Base-by-base conservation (phyloP, 2,113 vertebrate species). In the Vanacampus margaritifer region DNA sequence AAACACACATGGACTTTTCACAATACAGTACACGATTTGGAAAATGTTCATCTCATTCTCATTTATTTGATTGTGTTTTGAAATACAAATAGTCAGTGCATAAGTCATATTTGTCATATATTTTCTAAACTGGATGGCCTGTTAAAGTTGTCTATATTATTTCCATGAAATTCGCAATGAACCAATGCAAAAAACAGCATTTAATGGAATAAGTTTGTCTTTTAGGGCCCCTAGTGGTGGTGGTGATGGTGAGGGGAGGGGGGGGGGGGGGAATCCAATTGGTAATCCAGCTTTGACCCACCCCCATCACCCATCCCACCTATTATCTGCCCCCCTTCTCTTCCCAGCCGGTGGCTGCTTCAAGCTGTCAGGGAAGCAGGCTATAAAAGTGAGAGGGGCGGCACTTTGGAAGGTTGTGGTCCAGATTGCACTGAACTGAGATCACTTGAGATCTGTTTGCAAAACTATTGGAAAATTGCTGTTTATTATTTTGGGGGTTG, bases 331-430 rank as follows among this genome's bases (percentile, higher is more conserved):
- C 57, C 70, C 67, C 41, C 76, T 54, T 64, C 78, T 36, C 57
- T 76, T 64, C 69, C 72, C 67, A 16, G 11, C 60, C 58, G 63
- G 74, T 78, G 70, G 67, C 87, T 79, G 73, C 73, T 80, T 58
- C 57, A 61, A 78, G 81, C 81, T 89, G 90, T 85, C 83, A 86
- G 81, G 86, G 81, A 54, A 75, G 68, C 71, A 17, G 79, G 50
- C 86, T 92, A 92, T 92, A 91, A 78, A 88, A 67, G 80, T 84
- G 82, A 84, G 84, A 83, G 87, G 81, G 81, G 76, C 77, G 86
- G 77, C 89, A 79, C 78, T 71, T 83, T 79, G 69, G 71, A 82
- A 65, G 71, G 61, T 76, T 73, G 14, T 71, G 76, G 68, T 83
- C 37, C 60, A 24, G 39, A 43, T 16, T 57, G 37, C 13, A 43